Conservation (phyloP, 2,888 invertebrate genomes). For the Muscina levida region DNA sequence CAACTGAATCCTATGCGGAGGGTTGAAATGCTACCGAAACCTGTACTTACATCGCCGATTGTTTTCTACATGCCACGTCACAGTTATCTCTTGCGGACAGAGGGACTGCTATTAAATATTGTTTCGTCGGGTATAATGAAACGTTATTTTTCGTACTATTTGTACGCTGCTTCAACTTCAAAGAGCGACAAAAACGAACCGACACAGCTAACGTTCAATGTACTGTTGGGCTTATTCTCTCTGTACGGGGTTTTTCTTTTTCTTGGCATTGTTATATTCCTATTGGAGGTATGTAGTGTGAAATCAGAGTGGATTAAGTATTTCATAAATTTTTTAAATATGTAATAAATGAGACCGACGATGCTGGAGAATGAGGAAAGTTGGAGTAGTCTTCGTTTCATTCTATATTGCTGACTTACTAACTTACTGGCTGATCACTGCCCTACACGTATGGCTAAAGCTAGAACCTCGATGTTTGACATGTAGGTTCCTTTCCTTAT, state of each 20-base stretch:
- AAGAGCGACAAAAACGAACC: slow-evolving; percentile 64
- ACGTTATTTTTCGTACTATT: slow-evolving; percentile 68
- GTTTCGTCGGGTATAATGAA: slow-evolving; percentile 72
- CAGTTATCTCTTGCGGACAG: slow-evolving; percentile 70
- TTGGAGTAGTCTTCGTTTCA: too few relatives aligned
- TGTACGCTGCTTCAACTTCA: slow-evolving; percentile 66
- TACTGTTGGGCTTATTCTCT: slow-evolving; percentile 71
- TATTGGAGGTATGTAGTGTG: slow-evolving; percentile 69
- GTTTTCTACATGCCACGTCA: slow-evolving; percentile 74
- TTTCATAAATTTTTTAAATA: slow-evolving; percentile 68
- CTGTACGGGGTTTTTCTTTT: slow-evolving; percentile 66
- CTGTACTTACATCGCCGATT: slow-evolving; percentile 70
- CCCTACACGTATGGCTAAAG: too few relatives aligned
- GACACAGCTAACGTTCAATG: slow-evolving; percentile 67
- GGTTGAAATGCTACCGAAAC: slow-evolving; percentile 67
- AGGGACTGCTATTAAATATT: slow-evolving; percentile 70
- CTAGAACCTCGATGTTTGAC: too few relatives aligned
- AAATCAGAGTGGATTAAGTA: slow-evolving; percentile 58
- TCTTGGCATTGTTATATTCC: slow-evolving; percentile 69
- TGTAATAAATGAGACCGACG: too few relatives aligned
- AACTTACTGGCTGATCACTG: too few relatives aligned
- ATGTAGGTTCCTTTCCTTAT: too few relatives aligned
- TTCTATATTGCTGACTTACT: too few relatives aligned
- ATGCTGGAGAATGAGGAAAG: too few relatives aligned
- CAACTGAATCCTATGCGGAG: slow-evolving; percentile 51